Base-by-base conservation (phyloP, 2,797 vertebrate species). In the Siniperca undulata region DNA sequence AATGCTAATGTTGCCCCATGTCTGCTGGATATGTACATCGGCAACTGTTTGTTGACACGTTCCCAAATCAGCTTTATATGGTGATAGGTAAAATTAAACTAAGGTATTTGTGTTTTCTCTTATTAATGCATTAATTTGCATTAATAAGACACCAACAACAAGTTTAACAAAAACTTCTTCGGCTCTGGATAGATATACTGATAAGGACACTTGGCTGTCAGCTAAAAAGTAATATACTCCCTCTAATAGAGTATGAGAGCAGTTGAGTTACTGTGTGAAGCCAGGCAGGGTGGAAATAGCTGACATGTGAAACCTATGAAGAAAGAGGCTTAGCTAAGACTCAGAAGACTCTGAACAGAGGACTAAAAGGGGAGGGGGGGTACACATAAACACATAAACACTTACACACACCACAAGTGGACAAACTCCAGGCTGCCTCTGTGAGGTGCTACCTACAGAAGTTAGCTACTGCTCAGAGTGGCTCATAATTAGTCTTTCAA, bases 401-500 rank as follows among this genome's bases (percentile, higher is more conserved):
- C 44, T 24, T 61, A 59, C 14, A 61, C 27, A 60, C 73, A 80
- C 40, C 77, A 82, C 62, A 60, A 87, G 83, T 85, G 73, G 55
- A 30, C 46, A 17, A 55, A 64, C 77, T 85, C 73, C 58, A 22
- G n/a, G 27, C 36, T 73, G 56, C 74, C 55, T 86, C 72, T 84
- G 68, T 80, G 70, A 88, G 56, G 69, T 80, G 77, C 81, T 81
- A 89, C 73, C 84, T 88, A 83, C 67, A 81, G 78, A 88, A 86
- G 77, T 84, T 86, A 77, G 74, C 50, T 61, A 84, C 60, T 68
- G 66, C 24, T 3, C 80, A 40, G 62, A 84, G 75, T 74, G 86
- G 73, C 80, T 87, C 71, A 83, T 91, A 94, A 93, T 92, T 92
- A 93, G 75, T 85, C 89, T 89, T 91, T 93, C 82, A 92, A 92